These are phyloP conservation scores for Psammodynastes pulverulentus DNA, from an alignment of 2,113 vertebrate species.

Conservation along the genomic window DNA sequence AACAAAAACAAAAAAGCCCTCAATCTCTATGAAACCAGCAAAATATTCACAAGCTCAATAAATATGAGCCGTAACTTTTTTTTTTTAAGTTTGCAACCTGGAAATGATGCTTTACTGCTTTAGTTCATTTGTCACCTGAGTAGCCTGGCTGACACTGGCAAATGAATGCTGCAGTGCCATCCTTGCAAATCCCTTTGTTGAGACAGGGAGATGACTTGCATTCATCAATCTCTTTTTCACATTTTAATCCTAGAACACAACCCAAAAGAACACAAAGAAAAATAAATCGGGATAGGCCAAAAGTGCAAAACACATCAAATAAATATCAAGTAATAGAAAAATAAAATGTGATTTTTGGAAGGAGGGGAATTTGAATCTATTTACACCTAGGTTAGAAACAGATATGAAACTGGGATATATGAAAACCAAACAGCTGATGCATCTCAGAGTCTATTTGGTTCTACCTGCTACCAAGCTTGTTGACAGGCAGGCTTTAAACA, in stretches of 20 bases:
- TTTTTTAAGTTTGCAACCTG: neutral
- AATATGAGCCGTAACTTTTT: neutral
- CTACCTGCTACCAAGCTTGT: neutral
- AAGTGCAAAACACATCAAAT: neutral
- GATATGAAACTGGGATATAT: neutral
- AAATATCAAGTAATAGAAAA: neutral
- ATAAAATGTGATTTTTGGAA: neutral
- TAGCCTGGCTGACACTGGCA: constrained; percentile 89
- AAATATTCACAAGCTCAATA: neutral
- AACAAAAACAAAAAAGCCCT: neutral
- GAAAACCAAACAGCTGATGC: neutral
- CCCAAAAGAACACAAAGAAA: constrained; percentile 28
- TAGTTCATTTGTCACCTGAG: constrained; percentile 74
- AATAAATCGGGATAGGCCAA: neutral
- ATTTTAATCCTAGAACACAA: constrained; percentile 85
- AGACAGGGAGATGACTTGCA: constrained; percentile 88
- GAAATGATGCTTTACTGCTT: neutral
- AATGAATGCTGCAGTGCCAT: constrained; percentile 79
- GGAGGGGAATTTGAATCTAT: neutral
- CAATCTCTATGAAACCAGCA: neutral
- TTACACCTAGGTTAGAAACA: neutral
- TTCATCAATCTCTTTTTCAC: constrained; percentile 90
- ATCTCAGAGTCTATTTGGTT: neutral
- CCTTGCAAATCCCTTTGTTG: constrained; percentile 84
- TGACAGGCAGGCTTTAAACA: neutral